Base-by-base conservation (phyloP, 2,888 invertebrate genomes). In the Pseudococcus jackbeardsleyi region DNA sequence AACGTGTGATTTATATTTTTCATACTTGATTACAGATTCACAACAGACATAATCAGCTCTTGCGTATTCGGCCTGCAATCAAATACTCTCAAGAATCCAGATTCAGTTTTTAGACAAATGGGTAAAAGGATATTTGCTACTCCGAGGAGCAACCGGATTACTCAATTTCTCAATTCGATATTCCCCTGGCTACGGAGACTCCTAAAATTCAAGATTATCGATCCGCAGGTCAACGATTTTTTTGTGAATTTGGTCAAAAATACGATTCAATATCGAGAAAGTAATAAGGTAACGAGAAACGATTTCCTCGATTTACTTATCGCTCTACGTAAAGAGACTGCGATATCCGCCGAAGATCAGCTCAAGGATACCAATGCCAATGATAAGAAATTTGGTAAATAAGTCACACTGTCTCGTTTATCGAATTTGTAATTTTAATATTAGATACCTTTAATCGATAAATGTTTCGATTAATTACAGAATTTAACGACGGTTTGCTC, bases 261-360 rank as follows among this genome's bases (percentile, higher is more conserved):
- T 17, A 86, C 89, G 8, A 84, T 89, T 17, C 72, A 79, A 42
- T 85, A 88, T 77, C 22, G 89, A 7, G 89, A 89, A 85, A 85
- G 39, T 4, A 84, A 89, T 48, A 85, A 85, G 15, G 48, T 68
- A 3, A 68, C 54, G 15, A 39, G 88, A 9, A 86, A 85, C 39
- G 89, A 89, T 68, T 88, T 89, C 48, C 54, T 89, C n/a, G 85
- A 89, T 59, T 59, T 88, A 19, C 77, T 89, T 6, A 88, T 89
- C n/a, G 85, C 88, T 6, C 68, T 89, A 1, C 84, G 77, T 26
- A 88, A 89, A 39, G 84, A 89, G 19, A 87, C 64, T 39, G 39
- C 50, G 9, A 7, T 50, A 50, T n/a, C 48, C 50, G 50, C 50
- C n/a, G 9, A 59, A 5, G 59, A 59, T 50, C 39, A 33, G 46